Evolutionary conservation across 2,113 vertebrate genomes (phyloP).

Genomic region (Platichthys flesus): DNA sequence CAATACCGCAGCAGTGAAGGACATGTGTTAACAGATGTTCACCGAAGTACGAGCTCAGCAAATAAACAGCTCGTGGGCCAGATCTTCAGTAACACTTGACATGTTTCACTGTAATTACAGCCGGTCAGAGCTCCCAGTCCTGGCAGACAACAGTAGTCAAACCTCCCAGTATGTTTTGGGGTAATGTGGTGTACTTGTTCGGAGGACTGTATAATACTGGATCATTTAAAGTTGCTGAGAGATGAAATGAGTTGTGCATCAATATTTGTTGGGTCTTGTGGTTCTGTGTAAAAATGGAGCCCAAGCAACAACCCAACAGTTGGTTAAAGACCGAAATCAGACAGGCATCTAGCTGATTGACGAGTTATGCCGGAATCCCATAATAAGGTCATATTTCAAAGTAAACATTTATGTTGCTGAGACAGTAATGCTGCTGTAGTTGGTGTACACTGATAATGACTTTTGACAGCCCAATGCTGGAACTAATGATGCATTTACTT

Average conservation of each 20-base stretch:
- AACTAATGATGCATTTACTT: slow-evolving; percentile 82
- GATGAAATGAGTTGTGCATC: slow-evolving; percentile 20
- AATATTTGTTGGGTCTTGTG: slow-evolving; percentile 30
- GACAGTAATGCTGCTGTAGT: slow-evolving; percentile 62
- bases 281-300: slow-evolving; percentile 37
- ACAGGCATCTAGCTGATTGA: slow-evolving; percentile 57
- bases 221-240: slow-evolving; percentile 30
- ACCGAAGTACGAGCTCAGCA: slow-evolving; percentile 29
- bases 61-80: slow-evolving; percentile 42
- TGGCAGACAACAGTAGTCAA: slow-evolving; percentile 26
- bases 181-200: slow-evolving; percentile 49
- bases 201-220: slow-evolving; percentile 30
- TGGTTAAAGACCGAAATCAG: slow-evolving; percentile 42
- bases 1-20: neutral
- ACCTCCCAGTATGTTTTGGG: slow-evolving; percentile 38
- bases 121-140: slow-evolving; percentile 12
- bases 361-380: slow-evolving; percentile 51
- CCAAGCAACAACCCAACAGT: slow-evolving; percentile 33
- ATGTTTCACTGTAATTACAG: slow-evolving; percentile 20
- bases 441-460: slow-evolving; percentile 75
- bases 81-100: slow-evolving; percentile 26
- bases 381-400: slow-evolving; percentile 76
- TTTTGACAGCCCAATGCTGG: slow-evolving; percentile 76
- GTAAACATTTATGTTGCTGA: slow-evolving; percentile 69
- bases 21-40: slow-evolving; percentile 31